Base-by-base conservation (phyloP, 2,797 vertebrate genomes). In the Protonibea diacanthus region DNA sequence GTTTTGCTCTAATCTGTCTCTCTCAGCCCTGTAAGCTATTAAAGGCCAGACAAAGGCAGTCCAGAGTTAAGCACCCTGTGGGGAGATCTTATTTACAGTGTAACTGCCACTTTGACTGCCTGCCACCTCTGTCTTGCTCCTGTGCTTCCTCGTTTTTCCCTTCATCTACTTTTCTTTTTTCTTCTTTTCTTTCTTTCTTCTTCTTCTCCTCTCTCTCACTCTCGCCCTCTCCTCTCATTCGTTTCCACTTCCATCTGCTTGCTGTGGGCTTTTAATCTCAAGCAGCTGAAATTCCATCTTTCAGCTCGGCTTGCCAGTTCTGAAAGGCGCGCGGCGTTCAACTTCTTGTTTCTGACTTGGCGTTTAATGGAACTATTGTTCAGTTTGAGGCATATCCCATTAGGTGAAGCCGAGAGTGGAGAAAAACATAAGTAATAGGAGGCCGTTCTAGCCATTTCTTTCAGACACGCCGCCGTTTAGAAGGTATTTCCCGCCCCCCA, bases 81-180 rank as follows among this genome's bases (percentile, higher is more conserved):
- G 91, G 94, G 92, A 93, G 90, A 92, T 94, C 94, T 93, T 95
- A 94, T 95, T 94, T 94, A 93, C 91, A 90, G 91, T 82, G 89
- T 85, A 93, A 92, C 92, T 91, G 92, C 90, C 92, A 92, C 92
- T 94, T 93, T 93, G 87, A 91, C 90, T 83, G 90, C 85, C 93
- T 88, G 83, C 85, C 91, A 90, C 89, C 86, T 91, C 89, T 83
- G 88, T 92, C 91, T 92, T 90, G 87, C 82, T 89, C 85, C 86
- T 86, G 78, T 88, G 83, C 89, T 88, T 90, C 89, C 86, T 87
- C 62, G 23, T 86, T 80, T 85, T 73, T 74, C 74, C 82, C 78
- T 63, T 71, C 29, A 4, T 90, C 88, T 76, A 75, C 75, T 20
- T 76, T 81, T 87, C 81, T 66, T 86, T 73, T 44, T n/a, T 51